Conservation (phyloP, 2,888 invertebrate genomes). For the Chrysina gloriosa region DNA sequence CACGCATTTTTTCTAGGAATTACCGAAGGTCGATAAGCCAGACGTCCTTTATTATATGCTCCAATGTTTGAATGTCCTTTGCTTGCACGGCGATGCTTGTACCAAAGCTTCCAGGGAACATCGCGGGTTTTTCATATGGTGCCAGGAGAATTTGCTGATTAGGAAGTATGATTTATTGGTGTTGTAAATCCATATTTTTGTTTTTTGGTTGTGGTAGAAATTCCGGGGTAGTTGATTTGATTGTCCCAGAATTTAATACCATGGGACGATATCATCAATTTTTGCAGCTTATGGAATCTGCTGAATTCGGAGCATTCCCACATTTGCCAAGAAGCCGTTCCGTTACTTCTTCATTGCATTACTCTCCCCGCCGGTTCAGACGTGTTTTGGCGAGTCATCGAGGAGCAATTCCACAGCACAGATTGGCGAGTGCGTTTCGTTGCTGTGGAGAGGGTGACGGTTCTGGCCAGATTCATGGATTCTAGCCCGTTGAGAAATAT, state of each 20-base stretch:
- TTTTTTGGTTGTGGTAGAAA: too few species aligned
- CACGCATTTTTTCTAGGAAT: slow-evolving; percentile 73
- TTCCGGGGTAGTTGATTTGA: background rate
- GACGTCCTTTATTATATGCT: slow-evolving; percentile 94
- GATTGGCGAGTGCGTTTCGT: slow-evolving; percentile 93
- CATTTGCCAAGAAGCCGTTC: slow-evolving; percentile 92
- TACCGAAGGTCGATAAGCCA: slow-evolving; percentile 84
- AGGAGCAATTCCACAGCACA: slow-evolving; percentile 91
- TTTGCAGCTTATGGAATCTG: slow-evolving; percentile 88
- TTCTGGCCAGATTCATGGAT: slow-evolving; percentile 94
- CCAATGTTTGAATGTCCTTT: slow-evolving; percentile 89
- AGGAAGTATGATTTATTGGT: slow-evolving; percentile 77
- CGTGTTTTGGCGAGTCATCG: slow-evolving; percentile 95
- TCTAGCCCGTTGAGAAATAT: slow-evolving; percentile 87
- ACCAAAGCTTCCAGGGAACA: slow-evolving; percentile 88
- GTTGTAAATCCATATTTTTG: too few species aligned
- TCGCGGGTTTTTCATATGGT: slow-evolving; percentile 93
- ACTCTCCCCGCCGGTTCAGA: slow-evolving; percentile 94
- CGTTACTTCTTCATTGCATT: slow-evolving; percentile 93
- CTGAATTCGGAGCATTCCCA: slow-evolving; percentile 94
- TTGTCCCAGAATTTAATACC: background rate
- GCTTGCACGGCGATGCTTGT: slow-evolving; percentile 94
- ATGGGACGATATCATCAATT: too few species aligned
- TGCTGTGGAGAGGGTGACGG: slow-evolving; percentile 94
- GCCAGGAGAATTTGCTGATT: slow-evolving; percentile 93